phyloP scores from a whole-genome alignment of 2,797 vertebrate species.

The Gallinago solitaria region DNA sequence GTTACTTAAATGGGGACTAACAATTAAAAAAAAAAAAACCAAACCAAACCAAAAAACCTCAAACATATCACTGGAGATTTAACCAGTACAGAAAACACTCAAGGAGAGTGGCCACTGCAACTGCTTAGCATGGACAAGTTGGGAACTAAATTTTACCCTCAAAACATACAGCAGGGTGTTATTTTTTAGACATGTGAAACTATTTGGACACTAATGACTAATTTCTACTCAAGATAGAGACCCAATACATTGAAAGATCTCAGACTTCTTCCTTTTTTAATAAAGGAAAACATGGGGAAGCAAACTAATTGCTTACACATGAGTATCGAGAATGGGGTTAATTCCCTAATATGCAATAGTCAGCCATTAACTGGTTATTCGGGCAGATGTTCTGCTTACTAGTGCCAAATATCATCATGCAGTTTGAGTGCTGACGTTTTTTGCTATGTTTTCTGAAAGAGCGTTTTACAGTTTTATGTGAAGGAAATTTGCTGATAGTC shows the following conservation, averaged over 20 bases:
- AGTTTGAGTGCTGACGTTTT: neutral
- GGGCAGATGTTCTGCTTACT: neutral
- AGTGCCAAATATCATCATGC: neutral
- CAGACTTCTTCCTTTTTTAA: neutral
- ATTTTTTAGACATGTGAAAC: neutral
- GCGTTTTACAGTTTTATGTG: neutral
- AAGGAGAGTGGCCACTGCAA: neutral
- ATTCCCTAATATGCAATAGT: neutral
- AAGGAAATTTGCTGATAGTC: neutral
- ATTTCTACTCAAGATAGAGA: neutral
- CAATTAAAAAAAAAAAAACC: neutral
- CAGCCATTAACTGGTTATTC: neutral
- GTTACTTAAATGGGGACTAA: neutral
- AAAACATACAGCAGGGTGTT: neutral
- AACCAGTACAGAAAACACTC: neutral
- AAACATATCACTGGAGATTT: neutral
- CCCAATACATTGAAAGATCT: neutral
- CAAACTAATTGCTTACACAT: neutral
- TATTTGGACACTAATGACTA: neutral
- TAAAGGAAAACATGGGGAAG: neutral
- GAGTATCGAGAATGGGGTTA: neutral
- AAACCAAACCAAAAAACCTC: neutral
- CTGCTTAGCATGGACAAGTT: neutral
- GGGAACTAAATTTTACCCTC: neutral
- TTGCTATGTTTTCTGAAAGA: neutral